These are phyloP conservation scores for Melipona beecheii DNA, from an alignment of 2,888 invertebrate species.

Conservation along the genomic window DNA sequence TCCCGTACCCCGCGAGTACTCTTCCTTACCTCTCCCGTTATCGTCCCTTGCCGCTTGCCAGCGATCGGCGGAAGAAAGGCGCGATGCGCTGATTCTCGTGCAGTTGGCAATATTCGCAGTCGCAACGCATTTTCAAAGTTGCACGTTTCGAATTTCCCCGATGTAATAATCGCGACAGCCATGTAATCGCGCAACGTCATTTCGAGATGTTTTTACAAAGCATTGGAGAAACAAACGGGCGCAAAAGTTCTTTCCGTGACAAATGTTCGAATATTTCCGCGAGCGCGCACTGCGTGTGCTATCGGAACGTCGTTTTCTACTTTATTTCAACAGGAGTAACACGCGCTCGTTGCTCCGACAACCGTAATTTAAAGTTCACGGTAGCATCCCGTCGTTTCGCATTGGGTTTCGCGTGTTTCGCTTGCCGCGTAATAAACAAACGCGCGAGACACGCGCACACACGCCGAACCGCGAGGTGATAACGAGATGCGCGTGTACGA, in stretches of 20 bases:
- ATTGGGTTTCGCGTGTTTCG: constrained; percentile 32
- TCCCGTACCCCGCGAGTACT: neutral
- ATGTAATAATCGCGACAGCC: too few relatives aligned
- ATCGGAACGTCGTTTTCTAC: constrained; percentile 18
- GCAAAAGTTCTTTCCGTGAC: too few relatives aligned
- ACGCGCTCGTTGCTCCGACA: constrained; percentile 21
- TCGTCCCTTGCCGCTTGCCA: constrained; percentile 21
- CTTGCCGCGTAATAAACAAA: constrained; percentile 55
- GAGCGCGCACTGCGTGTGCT: too few relatives aligned
- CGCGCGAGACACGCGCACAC: constrained; percentile 40
- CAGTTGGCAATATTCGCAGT: too few relatives aligned
- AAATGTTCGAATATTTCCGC: too few relatives aligned
- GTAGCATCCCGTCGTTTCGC: constrained; percentile 36
- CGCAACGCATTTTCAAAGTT: too few relatives aligned
- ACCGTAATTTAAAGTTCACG: constrained; percentile 59
- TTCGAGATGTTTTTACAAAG: too few relatives aligned
- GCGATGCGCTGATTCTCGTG: too few relatives aligned
- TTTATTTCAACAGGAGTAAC: constrained; percentile 51
- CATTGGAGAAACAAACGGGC: too few relatives aligned
- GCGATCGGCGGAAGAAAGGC: too few relatives aligned
- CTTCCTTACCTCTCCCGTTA: neutral
- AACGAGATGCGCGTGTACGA: constrained; percentile 61
- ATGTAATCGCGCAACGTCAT: too few relatives aligned
- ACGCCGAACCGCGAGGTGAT: constrained; percentile 23
- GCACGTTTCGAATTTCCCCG: too few relatives aligned